These are phyloP conservation scores for Bufo bufo DNA, from an alignment of 2,113 vertebrate species.

Conservation along the genomic window DNA sequence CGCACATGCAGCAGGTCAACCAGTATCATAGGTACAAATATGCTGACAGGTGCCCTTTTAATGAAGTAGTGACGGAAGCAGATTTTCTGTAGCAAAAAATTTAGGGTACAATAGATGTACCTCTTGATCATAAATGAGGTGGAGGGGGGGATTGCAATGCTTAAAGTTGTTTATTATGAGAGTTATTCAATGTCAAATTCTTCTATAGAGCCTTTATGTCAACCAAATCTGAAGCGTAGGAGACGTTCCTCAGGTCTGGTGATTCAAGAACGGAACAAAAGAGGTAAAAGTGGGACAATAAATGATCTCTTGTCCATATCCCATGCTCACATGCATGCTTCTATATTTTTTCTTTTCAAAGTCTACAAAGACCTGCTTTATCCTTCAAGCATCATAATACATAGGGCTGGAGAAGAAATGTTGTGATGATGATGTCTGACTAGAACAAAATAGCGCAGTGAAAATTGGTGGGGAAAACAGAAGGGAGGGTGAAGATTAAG, in stretches of 20 bases:
- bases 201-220: slow-evolving; percentile 59
- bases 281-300: neutral
- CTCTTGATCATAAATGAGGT: neutral
- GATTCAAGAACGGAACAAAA: neutral
- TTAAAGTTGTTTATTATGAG: neutral
- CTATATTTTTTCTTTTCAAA: no score
- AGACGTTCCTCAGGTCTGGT: neutral
- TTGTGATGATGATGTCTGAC: slow-evolving; percentile 73
- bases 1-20: no score
- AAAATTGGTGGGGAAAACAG: no score
- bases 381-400: slow-evolving; percentile 73
- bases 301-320: neutral
- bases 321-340: no score
- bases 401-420: slow-evolving; percentile 71
- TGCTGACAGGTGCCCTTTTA: no score
- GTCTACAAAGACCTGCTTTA: neutral
- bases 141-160: neutral
- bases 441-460: no score
- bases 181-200: neutral
- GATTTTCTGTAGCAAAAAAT: no score
- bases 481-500: no score
- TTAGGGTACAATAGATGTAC: no score
- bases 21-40: no score
- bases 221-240: neutral
- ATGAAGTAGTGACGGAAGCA: no score